Percentiles rank a stretch among this genome's conserved stretches.
phyloP scores from a whole-genome alignment of 2,888 invertebrate genomes.

The Xestia ashworthii region DNA sequence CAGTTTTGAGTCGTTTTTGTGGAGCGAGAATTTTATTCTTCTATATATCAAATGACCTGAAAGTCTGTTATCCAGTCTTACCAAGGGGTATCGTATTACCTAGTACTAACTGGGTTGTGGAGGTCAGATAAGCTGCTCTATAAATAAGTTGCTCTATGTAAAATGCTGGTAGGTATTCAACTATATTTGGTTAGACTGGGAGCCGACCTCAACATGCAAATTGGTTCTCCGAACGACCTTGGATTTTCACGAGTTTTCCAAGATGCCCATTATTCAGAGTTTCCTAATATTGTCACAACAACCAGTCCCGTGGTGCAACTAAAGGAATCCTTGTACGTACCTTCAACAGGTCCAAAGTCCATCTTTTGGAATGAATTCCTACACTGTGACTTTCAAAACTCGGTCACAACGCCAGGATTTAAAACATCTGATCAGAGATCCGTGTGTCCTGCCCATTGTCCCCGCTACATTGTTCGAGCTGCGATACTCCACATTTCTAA shows the following conservation, averaged over 20 bases:
- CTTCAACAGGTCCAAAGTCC: too few relatives aligned
- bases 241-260: neutral
- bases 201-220: neutral
- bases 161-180: too few relatives aligned
- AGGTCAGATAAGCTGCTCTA: too few relatives aligned
- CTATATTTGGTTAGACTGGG: neutral
- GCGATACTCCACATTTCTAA: neutral
- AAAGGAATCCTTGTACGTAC: too few relatives aligned
- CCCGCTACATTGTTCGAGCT: neutral
- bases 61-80: neutral
- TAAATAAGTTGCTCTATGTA: too few relatives aligned
- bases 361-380: too few relatives aligned
- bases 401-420: too few relatives aligned
- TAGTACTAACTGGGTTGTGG: neutral
- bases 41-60: neutral
- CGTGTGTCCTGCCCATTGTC: neutral
- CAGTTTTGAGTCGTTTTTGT: neutral
- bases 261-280: neutral
- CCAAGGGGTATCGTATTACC: neutral
- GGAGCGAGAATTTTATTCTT: neutral
- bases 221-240: too few relatives aligned
- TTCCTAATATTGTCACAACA: too few relatives aligned
- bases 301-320: too few relatives aligned
- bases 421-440: neutral
- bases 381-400: too few relatives aligned